Evolutionary conservation across 2,888 invertebrate species (phyloP).

Genomic region (Lepidochitona cinerea): DNA sequence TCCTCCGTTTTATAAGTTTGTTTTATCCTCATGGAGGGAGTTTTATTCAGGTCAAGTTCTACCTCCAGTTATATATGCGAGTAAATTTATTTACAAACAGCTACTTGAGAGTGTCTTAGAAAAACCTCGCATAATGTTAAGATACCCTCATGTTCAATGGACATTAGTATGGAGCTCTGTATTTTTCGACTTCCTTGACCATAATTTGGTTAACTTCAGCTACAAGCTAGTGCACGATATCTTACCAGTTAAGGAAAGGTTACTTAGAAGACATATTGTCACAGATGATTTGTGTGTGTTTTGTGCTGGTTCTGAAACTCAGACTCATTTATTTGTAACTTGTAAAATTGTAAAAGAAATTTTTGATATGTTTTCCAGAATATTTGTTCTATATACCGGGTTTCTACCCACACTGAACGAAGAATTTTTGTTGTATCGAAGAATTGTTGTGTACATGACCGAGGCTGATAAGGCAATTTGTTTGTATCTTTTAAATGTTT

Average conservation of each 20-base stretch:
- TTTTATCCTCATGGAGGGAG: background rate
- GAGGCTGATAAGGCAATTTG: too few species aligned
- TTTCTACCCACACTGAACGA: too few species aligned
- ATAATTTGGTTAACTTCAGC: background rate
- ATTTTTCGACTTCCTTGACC: background rate
- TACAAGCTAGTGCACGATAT: background rate
- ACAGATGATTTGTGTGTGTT: background rate
- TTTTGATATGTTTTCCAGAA: too few species aligned
- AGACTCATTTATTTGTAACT: too few species aligned
- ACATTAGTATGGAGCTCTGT: background rate
- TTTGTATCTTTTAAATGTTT: too few species aligned
- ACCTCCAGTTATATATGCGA: too few species aligned
- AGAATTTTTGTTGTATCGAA: too few species aligned
- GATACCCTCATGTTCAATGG: background rate
- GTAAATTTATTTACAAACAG: too few species aligned
- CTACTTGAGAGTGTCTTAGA: background rate
- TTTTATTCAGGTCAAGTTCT: background rate
- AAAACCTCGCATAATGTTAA: background rate
- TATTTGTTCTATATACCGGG: too few species aligned
- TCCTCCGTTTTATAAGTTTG: background rate
- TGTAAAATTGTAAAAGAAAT: too few species aligned
- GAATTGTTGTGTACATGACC: too few species aligned
- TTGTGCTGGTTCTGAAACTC: background rate
- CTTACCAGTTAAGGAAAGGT: background rate
- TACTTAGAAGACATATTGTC: background rate